Evolutionary conservation across 2,113 vertebrate genomes (phyloP).

Genomic region (Rhabdomys dilectus): DNA sequence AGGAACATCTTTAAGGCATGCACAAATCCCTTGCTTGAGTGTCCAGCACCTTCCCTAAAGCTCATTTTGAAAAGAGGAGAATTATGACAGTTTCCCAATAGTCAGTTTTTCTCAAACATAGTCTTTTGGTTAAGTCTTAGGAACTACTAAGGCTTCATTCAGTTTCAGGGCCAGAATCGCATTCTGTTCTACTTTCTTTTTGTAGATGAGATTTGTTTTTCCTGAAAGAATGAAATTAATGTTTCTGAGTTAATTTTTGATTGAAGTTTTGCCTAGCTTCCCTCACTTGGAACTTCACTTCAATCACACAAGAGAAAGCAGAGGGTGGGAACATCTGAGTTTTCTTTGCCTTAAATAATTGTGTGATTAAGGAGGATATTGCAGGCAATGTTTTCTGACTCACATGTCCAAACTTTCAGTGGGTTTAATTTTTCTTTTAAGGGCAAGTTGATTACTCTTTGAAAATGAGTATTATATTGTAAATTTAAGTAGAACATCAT

Average conservation of each 20-base stretch:
- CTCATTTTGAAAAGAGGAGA: not conserved
- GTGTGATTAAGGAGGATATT: not conserved
- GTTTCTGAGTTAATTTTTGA: not conserved
- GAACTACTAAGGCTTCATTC: not conserved
- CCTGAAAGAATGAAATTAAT: not conserved
- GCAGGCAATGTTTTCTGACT: slow-evolving; percentile 12
- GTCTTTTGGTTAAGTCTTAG: slow-evolving; percentile 19
- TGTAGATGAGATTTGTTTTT: not conserved
- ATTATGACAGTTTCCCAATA: not conserved
- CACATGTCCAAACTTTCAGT: not conserved
- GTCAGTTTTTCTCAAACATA: not conserved
- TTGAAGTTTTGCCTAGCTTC: not conserved
- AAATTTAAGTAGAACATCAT: slow-evolving; percentile 53
- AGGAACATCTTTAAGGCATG: not conserved
- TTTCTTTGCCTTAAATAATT: not conserved
- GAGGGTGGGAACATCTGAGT: not conserved
- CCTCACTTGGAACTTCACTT: not conserved
- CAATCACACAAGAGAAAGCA: not conserved
- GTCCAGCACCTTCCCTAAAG: not conserved
- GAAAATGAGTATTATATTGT: slow-evolving; percentile 50
- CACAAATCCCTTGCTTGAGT: not conserved
- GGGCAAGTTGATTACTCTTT: not conserved
- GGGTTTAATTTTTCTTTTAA: not conserved
- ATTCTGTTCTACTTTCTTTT: slow-evolving; percentile 7
- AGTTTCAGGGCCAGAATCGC: not conserved